Evolutionary conservation across 2,113 vertebrate species (phyloP), one percentile per base, ranked within the genome.

Genomic region (Sapayoa aenigma): DNA sequence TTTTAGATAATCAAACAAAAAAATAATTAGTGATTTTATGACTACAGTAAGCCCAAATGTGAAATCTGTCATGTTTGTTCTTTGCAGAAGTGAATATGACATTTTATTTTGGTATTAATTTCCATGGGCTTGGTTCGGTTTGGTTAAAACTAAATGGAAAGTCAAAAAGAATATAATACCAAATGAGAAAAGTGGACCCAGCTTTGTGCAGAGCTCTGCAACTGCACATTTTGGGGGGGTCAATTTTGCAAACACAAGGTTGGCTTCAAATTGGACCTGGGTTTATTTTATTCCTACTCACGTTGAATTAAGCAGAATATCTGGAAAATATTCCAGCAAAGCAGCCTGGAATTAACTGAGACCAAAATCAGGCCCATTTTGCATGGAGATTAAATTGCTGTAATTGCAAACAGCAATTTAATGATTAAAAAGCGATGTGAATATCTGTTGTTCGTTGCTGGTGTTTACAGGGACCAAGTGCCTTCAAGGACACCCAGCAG

Each of bases 111-210:
- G 1, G 9, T 84, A 21, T 84, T 74, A 20, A 9, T 81, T 92
- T 92, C 73, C 21, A 10, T 62, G 41, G n/a, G 11, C 22, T 72
- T 81, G n/a, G 30, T 56, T 76, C 89, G 66, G 11, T 73, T 90
- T 81, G 47, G 74, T 94, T 74, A 85, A 94, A 89, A 83, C 31
- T 69, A 77, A 94, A 20, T 69, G 44, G 94, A 77, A 89, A 90
- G 41, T 90, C 60, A 33, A 47, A 81, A 63, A 63, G 21, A 84
- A 75, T 49, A 41, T 66, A 1, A 68, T 52, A 65, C 14, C 75
- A 72, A 92, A 78, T 46, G 12, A 86, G 31, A n/a, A 83, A 86
- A 55, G 75, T 53, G 2, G 18, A 79, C 49, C 44, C 58, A 39
- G 30, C 63, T 78, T 65, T 71, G 52, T 77, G 37, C 52, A 83